These are phyloP conservation scores for Noturus placidus DNA, from an alignment of 2,113 vertebrate genomes.

Conservation along the genomic window DNA sequence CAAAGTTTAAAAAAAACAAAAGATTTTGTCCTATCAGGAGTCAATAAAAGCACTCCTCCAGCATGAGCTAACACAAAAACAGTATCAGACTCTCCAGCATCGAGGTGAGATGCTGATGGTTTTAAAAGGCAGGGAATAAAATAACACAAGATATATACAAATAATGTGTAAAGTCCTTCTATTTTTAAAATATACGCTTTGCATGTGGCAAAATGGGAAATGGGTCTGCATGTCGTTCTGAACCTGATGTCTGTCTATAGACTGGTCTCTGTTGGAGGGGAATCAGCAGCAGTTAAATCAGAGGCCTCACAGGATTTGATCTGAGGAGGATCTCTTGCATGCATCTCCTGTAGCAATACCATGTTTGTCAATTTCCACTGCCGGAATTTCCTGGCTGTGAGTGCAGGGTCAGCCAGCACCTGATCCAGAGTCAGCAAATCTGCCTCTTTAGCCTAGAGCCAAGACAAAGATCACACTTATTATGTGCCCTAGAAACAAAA, in stretches of 20 bases:
- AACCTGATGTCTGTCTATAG: conserved; percentile 55
- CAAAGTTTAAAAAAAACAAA: conserved; percentile 7
- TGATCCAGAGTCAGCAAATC: conserved; percentile 89
- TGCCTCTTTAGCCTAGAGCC: conserved; percentile 86
- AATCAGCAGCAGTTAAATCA: conserved; percentile 48
- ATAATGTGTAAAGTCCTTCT: neutral
- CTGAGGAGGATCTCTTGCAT: conserved; percentile 63
- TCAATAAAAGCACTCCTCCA: neutral
- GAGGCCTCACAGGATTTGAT: conserved; percentile 54
- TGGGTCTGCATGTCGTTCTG: neutral
- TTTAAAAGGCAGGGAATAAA: conserved; percentile 16
- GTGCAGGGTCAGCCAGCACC: conserved; percentile 77
- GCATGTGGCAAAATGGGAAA: neutral
- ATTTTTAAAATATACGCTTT: conserved; percentile 6
- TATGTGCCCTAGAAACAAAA: neutral
- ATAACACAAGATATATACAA: conserved; percentile 5
- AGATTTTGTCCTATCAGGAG: neutral
- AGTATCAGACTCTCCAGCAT: neutral
- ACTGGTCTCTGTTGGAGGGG: conserved; percentile 67
- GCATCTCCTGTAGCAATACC: conserved; percentile 84
- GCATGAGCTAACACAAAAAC: neutral
- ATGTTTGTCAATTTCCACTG: conserved; percentile 88
- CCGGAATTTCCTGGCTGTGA: conserved; percentile 84
- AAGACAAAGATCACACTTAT: neutral
- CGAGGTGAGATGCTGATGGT: neutral